These are phyloP conservation scores for Lagopus leucura DNA, from an alignment of 2,113 vertebrate species.

Conservation along the genomic window DNA sequence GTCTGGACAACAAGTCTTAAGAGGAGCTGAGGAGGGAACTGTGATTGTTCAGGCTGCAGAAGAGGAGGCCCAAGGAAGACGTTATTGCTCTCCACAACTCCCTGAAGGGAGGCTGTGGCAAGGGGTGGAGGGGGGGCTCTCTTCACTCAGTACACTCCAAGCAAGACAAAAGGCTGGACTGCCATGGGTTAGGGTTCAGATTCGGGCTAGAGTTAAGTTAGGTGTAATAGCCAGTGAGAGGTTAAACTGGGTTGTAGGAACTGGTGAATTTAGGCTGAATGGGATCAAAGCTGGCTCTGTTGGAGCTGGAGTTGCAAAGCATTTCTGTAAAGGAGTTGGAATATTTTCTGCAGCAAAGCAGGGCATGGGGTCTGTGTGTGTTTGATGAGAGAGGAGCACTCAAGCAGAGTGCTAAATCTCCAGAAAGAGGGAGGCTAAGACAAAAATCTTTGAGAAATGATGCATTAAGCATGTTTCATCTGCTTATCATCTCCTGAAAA, in stretches of 20 bases:
- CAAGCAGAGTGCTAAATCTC: not conserved
- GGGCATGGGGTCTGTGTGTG: accelerated
- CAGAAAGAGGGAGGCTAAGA: not conserved
- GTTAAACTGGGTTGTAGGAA: not conserved
- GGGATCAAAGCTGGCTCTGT: not conserved
- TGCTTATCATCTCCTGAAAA: not conserved
- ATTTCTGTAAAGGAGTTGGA: not conserved
- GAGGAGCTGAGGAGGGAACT: no score
- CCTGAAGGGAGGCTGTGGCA: no score
- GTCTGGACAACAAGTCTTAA: no score
- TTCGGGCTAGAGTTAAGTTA: not conserved
- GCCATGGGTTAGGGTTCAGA: no score
- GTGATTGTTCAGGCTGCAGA: no score
- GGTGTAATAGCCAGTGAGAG: not conserved
- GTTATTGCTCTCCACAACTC: no score
- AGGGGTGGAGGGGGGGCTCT: no score
- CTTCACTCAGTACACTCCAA: no score
- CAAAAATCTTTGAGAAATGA: not conserved
- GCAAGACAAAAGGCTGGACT: no score
- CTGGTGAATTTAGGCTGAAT: not conserved
- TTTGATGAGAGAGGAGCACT: not conserved
- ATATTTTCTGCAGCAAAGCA: not conserved
- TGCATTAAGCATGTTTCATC: not conserved
- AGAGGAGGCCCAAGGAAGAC: no score
- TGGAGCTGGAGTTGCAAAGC: not conserved